These are phyloP conservation scores for Cephus pulcher DNA, from an alignment of 2,888 invertebrate genomes.

Conservation along the genomic window DNA sequence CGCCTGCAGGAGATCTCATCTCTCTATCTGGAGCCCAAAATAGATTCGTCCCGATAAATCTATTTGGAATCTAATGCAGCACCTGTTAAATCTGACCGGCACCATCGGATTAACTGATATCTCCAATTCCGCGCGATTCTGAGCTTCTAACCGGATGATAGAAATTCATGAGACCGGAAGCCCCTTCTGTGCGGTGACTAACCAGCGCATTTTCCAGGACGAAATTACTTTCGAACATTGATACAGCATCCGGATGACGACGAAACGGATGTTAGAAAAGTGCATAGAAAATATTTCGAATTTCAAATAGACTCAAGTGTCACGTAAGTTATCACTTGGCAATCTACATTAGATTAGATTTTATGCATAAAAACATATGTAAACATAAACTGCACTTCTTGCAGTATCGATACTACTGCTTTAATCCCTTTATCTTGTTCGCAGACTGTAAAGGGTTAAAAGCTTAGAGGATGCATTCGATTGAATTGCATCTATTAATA, in stretches of 20 bases:
- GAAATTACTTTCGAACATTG: neutral
- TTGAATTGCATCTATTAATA: neutral
- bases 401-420: neutral
- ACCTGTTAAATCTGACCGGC: neutral
- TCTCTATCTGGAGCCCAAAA: neutral
- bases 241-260: no score
- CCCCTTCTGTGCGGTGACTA: neutral
- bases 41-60: neutral
- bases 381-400: neutral
- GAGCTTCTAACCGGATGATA: neutral
- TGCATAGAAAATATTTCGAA: no score
- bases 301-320: no score
- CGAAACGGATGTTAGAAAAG: no score
- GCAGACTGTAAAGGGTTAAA: neutral
- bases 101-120: neutral
- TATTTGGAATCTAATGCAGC: neutral
- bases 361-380: neutral
- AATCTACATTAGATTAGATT: neutral
- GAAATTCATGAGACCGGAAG: neutral
- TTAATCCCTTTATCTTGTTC: neutral
- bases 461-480: neutral
- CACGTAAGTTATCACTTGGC: neutral
- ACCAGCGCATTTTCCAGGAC: neutral
- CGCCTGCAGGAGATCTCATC: conserved; percentile 17
- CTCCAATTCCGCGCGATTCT: neutral